These are phyloP conservation scores for Sphaerophoria rueppellii DNA, from an alignment of 2,888 invertebrate species.

Conservation along the genomic window DNA sequence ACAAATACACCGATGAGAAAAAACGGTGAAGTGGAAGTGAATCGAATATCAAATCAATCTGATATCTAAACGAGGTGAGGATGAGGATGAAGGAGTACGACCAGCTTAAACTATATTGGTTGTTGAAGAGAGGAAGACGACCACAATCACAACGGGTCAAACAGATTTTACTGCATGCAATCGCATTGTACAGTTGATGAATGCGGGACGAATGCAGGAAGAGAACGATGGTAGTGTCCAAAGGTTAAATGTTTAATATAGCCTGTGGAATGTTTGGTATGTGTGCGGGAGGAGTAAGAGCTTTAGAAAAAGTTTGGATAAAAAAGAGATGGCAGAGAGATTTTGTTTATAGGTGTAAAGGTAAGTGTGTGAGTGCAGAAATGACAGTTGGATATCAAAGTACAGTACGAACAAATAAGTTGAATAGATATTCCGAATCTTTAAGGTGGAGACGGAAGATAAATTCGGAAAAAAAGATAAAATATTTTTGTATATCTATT, in stretches of 20 bases:
- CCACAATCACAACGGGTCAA: slow-evolving; percentile 30
- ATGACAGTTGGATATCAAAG: slow-evolving; percentile 53
- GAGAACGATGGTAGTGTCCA: slow-evolving; percentile 56
- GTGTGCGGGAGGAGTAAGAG: slow-evolving; percentile 31
- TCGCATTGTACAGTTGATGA: neutral
- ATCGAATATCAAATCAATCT: slow-evolving; percentile 29
- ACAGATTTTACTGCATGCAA: slow-evolving; percentile 1
- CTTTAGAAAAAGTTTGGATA: slow-evolving; percentile 20
- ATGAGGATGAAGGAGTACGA: slow-evolving; percentile 22
- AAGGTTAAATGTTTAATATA: slow-evolving; percentile 63
- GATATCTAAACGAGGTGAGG: slow-evolving; percentile 1
- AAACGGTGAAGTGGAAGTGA: slow-evolving; percentile 8
- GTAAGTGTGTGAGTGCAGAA: neutral
- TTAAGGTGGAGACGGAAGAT: neutral
- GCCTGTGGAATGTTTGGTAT: slow-evolving; percentile 47
- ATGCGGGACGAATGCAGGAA: slow-evolving; percentile 34
- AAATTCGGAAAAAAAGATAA: neutral
- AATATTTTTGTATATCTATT: too few species aligned
- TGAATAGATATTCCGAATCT: neutral
- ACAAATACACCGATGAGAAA: slow-evolving; percentile 29
- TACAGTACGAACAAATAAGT: slow-evolving; percentile 17
- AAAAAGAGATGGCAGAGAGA: slow-evolving; percentile 47
- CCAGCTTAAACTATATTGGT: neutral
- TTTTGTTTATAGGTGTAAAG: neutral
- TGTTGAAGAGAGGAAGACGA: neutral